These are phyloP conservation scores for Pteruthius melanotis DNA, from an alignment of 2,113 vertebrate species.

Conservation along the genomic window DNA sequence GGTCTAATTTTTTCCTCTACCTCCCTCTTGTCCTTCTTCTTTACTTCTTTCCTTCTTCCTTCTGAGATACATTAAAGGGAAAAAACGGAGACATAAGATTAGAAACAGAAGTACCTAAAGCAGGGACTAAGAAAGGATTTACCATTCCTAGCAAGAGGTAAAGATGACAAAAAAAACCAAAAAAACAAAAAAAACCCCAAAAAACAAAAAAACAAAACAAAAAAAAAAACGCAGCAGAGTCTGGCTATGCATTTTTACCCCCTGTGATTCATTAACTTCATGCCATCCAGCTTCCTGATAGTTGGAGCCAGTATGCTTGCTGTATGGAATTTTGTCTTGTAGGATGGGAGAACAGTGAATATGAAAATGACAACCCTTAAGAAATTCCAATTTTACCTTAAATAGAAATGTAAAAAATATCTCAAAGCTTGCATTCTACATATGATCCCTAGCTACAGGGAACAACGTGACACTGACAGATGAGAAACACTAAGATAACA, in stretches of 20 bases:
- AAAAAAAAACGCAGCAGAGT: too few species aligned
- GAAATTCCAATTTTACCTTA: conserved; percentile 2
- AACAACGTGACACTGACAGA: not conserved
- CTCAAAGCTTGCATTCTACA: not conserved
- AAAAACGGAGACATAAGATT: conserved; percentile 61
- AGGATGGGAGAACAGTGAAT: conserved; percentile 53
- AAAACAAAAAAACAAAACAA: too few species aligned
- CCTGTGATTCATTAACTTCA: conserved; percentile 48
- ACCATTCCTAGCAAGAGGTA: not conserved
- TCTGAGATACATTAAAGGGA: conserved; percentile 45
- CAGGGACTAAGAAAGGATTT: conserved; percentile 29
- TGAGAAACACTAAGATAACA: conserved; percentile 18
- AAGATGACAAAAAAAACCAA: not conserved
- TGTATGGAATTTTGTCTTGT: conserved; percentile 75
- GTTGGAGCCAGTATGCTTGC: conserved; percentile 55
- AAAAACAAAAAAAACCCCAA: too few species aligned
- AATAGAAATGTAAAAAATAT: not conserved
- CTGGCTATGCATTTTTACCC: conserved; percentile 51
- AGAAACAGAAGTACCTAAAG: conserved; percentile 48
- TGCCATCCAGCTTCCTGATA: conserved; percentile 24
- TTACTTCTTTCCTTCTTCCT: conserved; percentile 59
- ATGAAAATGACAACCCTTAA: conserved; percentile 13
- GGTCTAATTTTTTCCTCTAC: conserved; percentile 5
- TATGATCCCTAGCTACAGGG: not conserved
- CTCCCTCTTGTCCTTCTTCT: conserved; percentile 59